These are phyloP conservation scores for Syngnathus typhle DNA, from an alignment of 2,113 vertebrate species.

Conservation along the genomic window DNA sequence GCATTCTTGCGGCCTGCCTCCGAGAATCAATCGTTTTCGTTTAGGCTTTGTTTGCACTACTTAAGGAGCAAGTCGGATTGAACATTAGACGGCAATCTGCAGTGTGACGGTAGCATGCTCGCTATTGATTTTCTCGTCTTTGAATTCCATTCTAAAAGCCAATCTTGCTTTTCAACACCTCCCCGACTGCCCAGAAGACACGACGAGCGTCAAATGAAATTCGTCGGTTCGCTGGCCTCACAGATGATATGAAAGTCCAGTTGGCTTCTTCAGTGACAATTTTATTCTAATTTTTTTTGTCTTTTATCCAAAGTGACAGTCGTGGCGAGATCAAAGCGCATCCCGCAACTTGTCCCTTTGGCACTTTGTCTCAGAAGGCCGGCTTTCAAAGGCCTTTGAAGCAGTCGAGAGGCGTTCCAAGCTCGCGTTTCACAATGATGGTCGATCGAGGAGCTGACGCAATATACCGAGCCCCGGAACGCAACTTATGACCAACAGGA, in stretches of 20 bases:
- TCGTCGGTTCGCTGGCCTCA: not conserved
- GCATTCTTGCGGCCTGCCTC: not conserved
- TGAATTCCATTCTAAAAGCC: constrained; percentile 30
- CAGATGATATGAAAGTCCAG: not conserved
- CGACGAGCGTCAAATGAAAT: not conserved
- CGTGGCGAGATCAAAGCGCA: constrained; percentile 63
- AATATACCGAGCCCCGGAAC: constrained; percentile 27
- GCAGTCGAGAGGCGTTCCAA: constrained; percentile 53
- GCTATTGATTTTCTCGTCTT: constrained; percentile 47
- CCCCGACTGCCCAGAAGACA: not conserved
- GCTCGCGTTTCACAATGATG: constrained; percentile 59
- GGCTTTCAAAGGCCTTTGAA: constrained; percentile 66
- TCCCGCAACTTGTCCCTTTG: constrained; percentile 45
- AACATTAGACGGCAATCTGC: constrained; percentile 27
- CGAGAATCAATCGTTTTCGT: constrained; percentile 46
- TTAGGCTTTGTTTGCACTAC: constrained; percentile 42
- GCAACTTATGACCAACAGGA: constrained; percentile 43
- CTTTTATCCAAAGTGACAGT: constrained; percentile 59
- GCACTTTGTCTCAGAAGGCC: constrained; percentile 45
- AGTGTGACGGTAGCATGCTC: constrained; percentile 9
- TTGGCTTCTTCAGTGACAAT: constrained; percentile 43
- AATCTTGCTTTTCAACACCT: constrained; percentile 27
- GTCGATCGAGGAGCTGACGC: constrained; percentile 34
- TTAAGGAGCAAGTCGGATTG: constrained; percentile 25
- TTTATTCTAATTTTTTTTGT: constrained; percentile 56